Conservation (phyloP, 2,888 invertebrate species). For the Phania funesta region DNA sequence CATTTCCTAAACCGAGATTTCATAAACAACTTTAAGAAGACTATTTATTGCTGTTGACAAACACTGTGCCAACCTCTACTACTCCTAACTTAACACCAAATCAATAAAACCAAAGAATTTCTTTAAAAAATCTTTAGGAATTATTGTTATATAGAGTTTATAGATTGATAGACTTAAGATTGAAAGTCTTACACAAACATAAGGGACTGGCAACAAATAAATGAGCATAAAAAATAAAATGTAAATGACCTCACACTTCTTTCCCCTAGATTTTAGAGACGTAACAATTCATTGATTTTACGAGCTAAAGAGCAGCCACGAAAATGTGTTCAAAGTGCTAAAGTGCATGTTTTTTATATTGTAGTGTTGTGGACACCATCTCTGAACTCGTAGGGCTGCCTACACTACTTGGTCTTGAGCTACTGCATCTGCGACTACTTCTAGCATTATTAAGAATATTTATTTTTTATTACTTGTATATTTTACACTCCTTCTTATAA, state of each 20-base stretch:
- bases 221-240: constrained; percentile 10
- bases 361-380: constrained; percentile 40
- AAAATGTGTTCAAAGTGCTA: constrained; percentile 37
- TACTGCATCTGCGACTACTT: constrained; percentile 6
- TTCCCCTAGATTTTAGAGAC: constrained; percentile 9
- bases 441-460: constrained; percentile 28
- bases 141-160: constrained; percentile 35
- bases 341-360: constrained; percentile 55
- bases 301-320: constrained; percentile 5
- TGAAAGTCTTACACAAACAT: constrained; percentile 44
- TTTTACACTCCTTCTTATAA: constrained; percentile 76
- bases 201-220: not conserved
- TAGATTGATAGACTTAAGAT: constrained; percentile 62
- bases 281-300: constrained; percentile 39
- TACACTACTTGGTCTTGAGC: constrained; percentile 19
- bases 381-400: constrained; percentile 15
- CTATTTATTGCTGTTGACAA: too few species aligned
- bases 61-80: constrained; percentile 12
- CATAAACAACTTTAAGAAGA: too few species aligned
- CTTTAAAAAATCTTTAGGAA: constrained; percentile 15
- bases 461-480: constrained; percentile 51
- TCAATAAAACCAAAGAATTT: constrained; percentile 30
- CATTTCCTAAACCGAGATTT: too few species aligned
- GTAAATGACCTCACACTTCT: constrained; percentile 56
- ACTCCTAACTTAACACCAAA: not conserved